Evolutionary conservation across 2,797 vertebrate species (phyloP), one percentile per base, ranked within the genome.

Genomic region (Valencia hispanica): DNA sequence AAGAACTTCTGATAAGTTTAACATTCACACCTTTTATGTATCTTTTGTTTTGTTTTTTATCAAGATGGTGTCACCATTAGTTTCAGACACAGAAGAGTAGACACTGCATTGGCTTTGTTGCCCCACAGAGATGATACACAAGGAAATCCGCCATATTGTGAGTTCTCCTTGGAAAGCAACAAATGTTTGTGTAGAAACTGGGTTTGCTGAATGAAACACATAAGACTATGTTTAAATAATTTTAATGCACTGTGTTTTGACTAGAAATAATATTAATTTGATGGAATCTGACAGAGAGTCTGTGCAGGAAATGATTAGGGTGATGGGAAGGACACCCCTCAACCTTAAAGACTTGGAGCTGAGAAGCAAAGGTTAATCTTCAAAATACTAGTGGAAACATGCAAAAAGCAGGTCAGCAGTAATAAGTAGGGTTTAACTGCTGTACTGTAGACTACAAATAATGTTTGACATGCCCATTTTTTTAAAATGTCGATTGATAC

Each of bases 51-150:
- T 41, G 57, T 10, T 66, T 91, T 83, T 81, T 85, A 92, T 90
- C 87, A 94, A 94, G 95, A 93, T 89, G 91, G 81, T 87, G 86
- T 88, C 93, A 92, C 89, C 86, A 88, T 90, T 90, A 91, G 92
- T 90, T 93, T 43, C 25, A 43, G 65, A 68, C 25, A 68, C 39
- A 4, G 6, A 41, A 15, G 39, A 68, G 14, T 43, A 43, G 65
- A 66, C 11, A 9, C 36, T 25, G 36, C 63, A 66, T 66, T 66
- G 36, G 39, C 39, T 41, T 17, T 0, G 12, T 36, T 65, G 20
- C 20, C 57, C 55, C 57, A 15, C 57, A 32, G 27, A 61, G 30
- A 61, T 3, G 6, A 65, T 6, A 36, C 25, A n/a, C 15, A 5
- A 27, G 36, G 12, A 27, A 39, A 27, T 68, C 36, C 5, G 1